phyloP scores from a whole-genome alignment of 2,113 vertebrate species.

The Furnarius figulus region DNA sequence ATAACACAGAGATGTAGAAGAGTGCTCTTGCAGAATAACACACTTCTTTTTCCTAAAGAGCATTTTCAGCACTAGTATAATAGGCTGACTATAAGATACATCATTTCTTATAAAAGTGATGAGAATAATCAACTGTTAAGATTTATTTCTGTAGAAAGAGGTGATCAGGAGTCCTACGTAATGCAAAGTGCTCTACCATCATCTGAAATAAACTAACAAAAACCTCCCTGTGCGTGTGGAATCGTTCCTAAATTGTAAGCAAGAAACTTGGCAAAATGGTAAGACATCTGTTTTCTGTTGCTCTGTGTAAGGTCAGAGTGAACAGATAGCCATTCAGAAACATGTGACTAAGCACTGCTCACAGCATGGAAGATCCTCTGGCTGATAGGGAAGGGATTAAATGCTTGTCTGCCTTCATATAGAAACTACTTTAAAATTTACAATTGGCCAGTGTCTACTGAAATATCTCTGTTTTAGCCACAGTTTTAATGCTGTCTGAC shows the following conservation, averaged over 20 bases:
- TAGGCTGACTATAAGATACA: slow-evolving; percentile 56
- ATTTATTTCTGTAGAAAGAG: slow-evolving; percentile 48
- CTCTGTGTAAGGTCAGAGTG: slow-evolving; percentile 74
- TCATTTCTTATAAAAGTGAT: slow-evolving; percentile 26
- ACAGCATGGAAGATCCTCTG: slow-evolving; percentile 65
- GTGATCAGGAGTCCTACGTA: slow-evolving; percentile 30
- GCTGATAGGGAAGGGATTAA: slow-evolving; percentile 49
- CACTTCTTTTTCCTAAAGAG: not conserved
- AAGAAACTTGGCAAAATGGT: slow-evolving; percentile 75
- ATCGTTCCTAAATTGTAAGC: slow-evolving; percentile 73
- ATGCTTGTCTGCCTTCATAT: slow-evolving; percentile 56
- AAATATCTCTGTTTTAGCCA: slow-evolving; percentile 9
- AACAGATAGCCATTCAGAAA: slow-evolving; percentile 71
- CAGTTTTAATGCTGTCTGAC: slow-evolving; percentile 15
- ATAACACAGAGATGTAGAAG: not conserved
- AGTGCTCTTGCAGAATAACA: not conserved
- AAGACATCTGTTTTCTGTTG: slow-evolving; percentile 83
- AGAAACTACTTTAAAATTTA: slow-evolving; percentile 45
- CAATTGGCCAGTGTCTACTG: slow-evolving; percentile 20
- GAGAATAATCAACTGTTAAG: slow-evolving; percentile 28
- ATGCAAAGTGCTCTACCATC: slow-evolving; percentile 49
- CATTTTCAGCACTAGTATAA: slow-evolving; percentile 19
- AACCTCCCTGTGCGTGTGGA: slow-evolving; percentile 77
- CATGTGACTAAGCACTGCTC: slow-evolving; percentile 70
- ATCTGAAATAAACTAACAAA: slow-evolving; percentile 82